Evolutionary conservation across 2,888 invertebrate species (phyloP), one percentile per base, ranked within the genome.

Genomic region (Luffia ferchaultella): DNA sequence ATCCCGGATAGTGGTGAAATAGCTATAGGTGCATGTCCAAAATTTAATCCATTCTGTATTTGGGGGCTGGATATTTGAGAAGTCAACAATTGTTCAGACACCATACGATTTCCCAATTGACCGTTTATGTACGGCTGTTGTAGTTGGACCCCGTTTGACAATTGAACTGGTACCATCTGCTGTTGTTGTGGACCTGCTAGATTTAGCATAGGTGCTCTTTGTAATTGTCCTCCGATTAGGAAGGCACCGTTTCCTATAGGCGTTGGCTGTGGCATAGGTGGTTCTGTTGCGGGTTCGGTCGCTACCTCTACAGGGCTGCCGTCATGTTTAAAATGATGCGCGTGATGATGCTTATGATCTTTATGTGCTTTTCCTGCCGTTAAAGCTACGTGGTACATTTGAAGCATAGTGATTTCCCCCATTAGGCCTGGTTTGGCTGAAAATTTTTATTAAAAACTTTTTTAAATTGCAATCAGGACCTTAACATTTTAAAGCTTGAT

Each of bases 311-410:
- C 69, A 16, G 86, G 85, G 16, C 79, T 83, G 0, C 92, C 92
- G 55, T 92, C 89, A 64, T 92, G 91, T 61, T 89, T 90, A 63
- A 90, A 92, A 61, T 91, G 91, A 66, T 93, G 93, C 0, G 88
- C 93, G 71, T 94, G 93, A 65, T 94, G 94, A 64, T 94, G 94
- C 64, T 93, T 94, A 73, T 94, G 93, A 63, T 93, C 93, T 57
- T 89, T 90, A 74, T 94, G 93, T 0, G 93, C 93, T 70, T 94
- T 94, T 0, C 94, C 94, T 1, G 93, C 93, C 1, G 92, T 92
- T 52, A 94, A 66, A 0, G 93, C 93, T 0, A 93, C 92, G 53
- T 88, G 88, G 74, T 94, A 94, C 16, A 94, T 70, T 67, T 93
- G 93, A 1, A 93, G 70, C 87, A 94, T 88, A 1, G 94, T 94